These are phyloP conservation scores for Lydus trimaculatus DNA, from an alignment of 2,888 invertebrate species.

Conservation along the genomic window DNA sequence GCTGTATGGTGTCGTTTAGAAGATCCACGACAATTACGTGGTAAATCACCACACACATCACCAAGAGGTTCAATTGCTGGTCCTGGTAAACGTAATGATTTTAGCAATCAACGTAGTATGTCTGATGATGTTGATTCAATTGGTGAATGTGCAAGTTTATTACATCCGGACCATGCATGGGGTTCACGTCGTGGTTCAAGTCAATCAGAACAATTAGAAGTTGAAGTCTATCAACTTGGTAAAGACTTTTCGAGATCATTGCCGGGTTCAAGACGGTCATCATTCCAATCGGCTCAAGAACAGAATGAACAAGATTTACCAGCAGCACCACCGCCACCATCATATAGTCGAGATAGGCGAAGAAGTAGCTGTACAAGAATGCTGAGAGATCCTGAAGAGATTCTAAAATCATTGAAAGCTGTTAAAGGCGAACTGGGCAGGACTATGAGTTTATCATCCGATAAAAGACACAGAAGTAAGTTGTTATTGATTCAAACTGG, in stretches of 20 bases:
- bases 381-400: slow-evolving; percentile 82
- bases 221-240: slow-evolving; percentile 78
- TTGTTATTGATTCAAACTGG: slow-evolving; percentile 19
- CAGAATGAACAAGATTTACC: slow-evolving; percentile 56
- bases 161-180: slow-evolving; percentile 90
- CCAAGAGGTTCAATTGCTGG: slow-evolving; percentile 80
- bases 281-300: slow-evolving; percentile 75
- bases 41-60: slow-evolving; percentile 78
- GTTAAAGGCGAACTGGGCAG: slow-evolving; percentile 84
- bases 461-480: slow-evolving; percentile 67
- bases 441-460: slow-evolving; percentile 79
- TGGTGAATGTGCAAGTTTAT: slow-evolving; percentile 75
- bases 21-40: slow-evolving; percentile 76
- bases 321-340: slow-evolving; percentile 64
- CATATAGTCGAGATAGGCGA: slow-evolving; percentile 73
- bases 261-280: slow-evolving; percentile 84
- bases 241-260: slow-evolving; percentile 87
- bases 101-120: slow-evolving; percentile 77
- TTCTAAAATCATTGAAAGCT: slow-evolving; percentile 79
- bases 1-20: slow-evolving; percentile 91
- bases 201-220: slow-evolving; percentile 86
- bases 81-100: slow-evolving; percentile 71
- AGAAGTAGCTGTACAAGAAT: slow-evolving; percentile 81
- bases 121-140: slow-evolving; percentile 80
- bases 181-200: slow-evolving; percentile 84